phyloP scores from a whole-genome alignment of 2,888 invertebrate species.

The Synergus laeviventris region DNA sequence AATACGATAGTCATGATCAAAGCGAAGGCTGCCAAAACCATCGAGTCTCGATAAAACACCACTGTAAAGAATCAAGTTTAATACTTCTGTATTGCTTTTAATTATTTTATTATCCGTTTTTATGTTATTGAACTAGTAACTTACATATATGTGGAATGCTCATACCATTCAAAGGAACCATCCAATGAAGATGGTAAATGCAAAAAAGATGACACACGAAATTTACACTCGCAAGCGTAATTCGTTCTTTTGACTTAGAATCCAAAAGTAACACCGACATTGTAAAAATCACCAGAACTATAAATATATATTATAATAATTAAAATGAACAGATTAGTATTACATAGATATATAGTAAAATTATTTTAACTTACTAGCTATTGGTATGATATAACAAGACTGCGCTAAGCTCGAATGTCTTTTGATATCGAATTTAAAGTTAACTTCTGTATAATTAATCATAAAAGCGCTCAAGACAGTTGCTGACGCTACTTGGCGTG shows the following conservation, averaged over 20 bases:
- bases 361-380: slow-evolving; percentile 69
- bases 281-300: slow-evolving; percentile 79
- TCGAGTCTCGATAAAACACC: slow-evolving; percentile 67
- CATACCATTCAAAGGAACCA: slow-evolving; percentile 80
- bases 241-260: slow-evolving; percentile 78
- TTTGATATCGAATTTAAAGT: slow-evolving; percentile 79
- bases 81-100: not conserved
- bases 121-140: slow-evolving; percentile 49
- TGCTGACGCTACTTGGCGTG: slow-evolving; percentile 65
- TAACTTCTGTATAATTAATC: slow-evolving; percentile 79
- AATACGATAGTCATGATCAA: slow-evolving; percentile 67
- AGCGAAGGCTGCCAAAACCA: slow-evolving; percentile 64
- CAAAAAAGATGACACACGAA: slow-evolving; percentile 81
- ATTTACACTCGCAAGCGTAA: slow-evolving; percentile 79
- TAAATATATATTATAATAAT: slow-evolving; percentile 48
- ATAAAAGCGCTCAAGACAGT: not conserved
- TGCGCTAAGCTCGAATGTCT: slow-evolving; percentile 80
- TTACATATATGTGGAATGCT: slow-evolving; percentile 80
- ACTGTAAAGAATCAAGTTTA: slow-evolving; percentile 58
- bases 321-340: slow-evolving; percentile 8
- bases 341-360: not conserved
- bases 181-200: slow-evolving; percentile 80
- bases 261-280: slow-evolving; percentile 79
- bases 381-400: slow-evolving; percentile 79
- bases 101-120: not conserved